A percentile compares a stretch with the other conserved stretches of the same genome.
Conservation (phyloP, 2,888 invertebrate species). For the Eubasilissa splendida region DNA sequence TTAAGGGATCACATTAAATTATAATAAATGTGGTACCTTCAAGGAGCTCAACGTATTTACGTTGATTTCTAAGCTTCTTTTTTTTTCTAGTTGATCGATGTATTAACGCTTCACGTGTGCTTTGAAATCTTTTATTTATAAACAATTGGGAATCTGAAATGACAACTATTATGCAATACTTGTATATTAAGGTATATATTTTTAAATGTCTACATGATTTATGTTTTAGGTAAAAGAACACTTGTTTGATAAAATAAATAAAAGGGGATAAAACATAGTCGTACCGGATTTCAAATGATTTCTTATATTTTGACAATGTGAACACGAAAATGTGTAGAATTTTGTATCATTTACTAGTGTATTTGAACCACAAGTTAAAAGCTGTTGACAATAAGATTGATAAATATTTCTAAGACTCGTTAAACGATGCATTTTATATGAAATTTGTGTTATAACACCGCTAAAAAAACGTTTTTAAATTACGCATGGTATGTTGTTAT, state of each 20-base stretch:
- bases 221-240: too few species aligned
- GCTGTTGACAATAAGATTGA: constrained; percentile 66
- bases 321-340: constrained; percentile 38
- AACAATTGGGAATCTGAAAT: constrained; percentile 21
- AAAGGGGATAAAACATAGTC: not conserved
- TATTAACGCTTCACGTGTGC: constrained; percentile 40
- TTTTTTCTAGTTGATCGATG: constrained; percentile 66
- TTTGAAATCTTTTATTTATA: constrained; percentile 41
- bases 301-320: constrained; percentile 44
- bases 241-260: not conserved
- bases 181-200: too few species aligned
- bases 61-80: constrained; percentile 67
- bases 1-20: not conserved
- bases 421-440: constrained; percentile 68
- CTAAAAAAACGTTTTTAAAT: not conserved
- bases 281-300: constrained; percentile 39
- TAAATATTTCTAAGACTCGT: constrained; percentile 67
- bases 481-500: constrained; percentile 10
- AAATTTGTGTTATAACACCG: constrained; percentile 8
- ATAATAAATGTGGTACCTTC: constrained; percentile 72
- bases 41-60: constrained; percentile 79
- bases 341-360: constrained; percentile 20
- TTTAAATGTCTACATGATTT: too few species aligned
- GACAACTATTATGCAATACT: constrained; percentile 45
- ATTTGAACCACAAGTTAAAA: constrained; percentile 17